Evolutionary conservation across 23 tunicate species (phyloP).

Genomic region (Halocynthia aurantium): DNA sequence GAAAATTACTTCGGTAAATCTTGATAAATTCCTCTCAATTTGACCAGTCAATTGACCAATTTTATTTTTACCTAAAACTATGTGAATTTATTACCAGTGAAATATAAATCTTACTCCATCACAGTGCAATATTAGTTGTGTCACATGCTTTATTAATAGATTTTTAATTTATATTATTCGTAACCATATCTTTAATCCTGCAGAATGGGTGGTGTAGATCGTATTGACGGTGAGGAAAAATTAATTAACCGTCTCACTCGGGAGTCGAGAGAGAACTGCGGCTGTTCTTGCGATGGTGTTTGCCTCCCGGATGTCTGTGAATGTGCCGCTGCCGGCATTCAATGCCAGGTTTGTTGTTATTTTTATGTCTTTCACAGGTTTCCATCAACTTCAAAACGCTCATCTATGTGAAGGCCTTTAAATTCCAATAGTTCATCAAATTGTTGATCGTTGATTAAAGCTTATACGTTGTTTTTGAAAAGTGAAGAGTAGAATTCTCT

Average conservation of each 20-base stretch:
- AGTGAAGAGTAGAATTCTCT: neutral
- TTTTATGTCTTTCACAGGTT: neutral
- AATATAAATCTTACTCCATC: too few species aligned
- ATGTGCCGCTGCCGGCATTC: conserved; percentile 69
- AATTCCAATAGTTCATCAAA: neutral
- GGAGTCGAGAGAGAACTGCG: conserved; percentile 87
- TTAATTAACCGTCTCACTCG: conserved; percentile 43
- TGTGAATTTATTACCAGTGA: too few species aligned
- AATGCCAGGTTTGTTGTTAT: conserved; percentile 65
- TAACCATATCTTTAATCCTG: neutral
- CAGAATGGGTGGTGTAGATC: conserved; percentile 72
- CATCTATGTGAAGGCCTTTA: neutral
- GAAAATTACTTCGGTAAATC: conserved; percentile 50
- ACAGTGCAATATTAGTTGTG: too few species aligned
- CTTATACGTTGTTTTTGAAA: neutral
- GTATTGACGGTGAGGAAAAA: conserved; percentile 81
- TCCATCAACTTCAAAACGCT: neutral
- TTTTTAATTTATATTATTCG: neutral
- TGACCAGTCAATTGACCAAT: too few species aligned
- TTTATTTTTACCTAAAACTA: too few species aligned
- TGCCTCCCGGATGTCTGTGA: conserved; percentile 80
- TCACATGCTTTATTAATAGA: neutral
- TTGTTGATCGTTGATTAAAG: neutral
- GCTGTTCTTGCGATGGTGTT: conserved; percentile 68
- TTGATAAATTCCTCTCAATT: too few species aligned